phyloP scores from a whole-genome alignment of 64 coral and sea anemone species.

The Actinia equina region DNA sequence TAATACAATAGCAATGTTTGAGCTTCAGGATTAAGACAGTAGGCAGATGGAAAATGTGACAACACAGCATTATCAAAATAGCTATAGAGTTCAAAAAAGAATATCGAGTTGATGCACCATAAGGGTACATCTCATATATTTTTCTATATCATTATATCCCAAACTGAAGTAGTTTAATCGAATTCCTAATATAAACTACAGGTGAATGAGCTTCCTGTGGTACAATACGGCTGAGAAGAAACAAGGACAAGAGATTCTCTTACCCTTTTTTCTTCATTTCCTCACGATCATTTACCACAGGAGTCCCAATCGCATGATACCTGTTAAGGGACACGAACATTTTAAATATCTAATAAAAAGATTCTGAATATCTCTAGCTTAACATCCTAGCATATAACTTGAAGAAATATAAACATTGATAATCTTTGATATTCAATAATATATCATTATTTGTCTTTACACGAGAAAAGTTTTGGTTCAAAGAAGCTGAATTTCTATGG shows the following conservation, averaged over 20 bases:
- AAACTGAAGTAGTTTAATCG: neutral
- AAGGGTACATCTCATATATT: neutral
- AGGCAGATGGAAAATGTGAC: neutral
- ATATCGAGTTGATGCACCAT: neutral
- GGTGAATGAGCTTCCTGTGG: neutral
- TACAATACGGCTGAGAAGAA: neutral
- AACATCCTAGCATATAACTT: neutral
- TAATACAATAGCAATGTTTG: neutral
- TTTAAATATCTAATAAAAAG: neutral
- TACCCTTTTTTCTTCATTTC: neutral
- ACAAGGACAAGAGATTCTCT: neutral
- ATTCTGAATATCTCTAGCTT: neutral
- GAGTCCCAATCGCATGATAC: neutral
- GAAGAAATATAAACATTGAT: slow-evolving; percentile 6
- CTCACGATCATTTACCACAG: neutral
- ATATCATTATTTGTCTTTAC: neutral
- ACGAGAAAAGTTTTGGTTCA: slow-evolving; percentile 1
- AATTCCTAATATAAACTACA: neutral
- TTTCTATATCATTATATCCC: neutral
- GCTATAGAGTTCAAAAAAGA: neutral
- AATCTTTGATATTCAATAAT: slow-evolving; percentile 3
- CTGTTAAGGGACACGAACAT: too few species aligned
- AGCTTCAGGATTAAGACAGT: neutral
- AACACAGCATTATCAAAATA: neutral
- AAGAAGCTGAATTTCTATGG: neutral